Evolutionary conservation across 2,888 invertebrate genomes (phyloP), one percentile per base, ranked within the genome.

Genomic region (Sturmia bella): DNA sequence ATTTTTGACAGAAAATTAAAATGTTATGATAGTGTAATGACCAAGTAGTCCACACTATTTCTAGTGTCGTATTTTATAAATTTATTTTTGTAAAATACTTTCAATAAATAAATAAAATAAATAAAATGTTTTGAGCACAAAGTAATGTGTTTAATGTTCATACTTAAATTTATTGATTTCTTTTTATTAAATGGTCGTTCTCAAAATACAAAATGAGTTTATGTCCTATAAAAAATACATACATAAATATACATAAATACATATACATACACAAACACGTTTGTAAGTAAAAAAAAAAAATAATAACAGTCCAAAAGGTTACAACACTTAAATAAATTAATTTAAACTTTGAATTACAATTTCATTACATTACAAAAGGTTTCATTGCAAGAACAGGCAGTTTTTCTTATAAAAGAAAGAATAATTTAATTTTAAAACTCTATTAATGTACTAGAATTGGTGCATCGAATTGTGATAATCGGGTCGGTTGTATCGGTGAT

Each of bases 401-500:
- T 57, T 64, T 50, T 52, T 11, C 27, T 63, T 32, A 7, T 17
- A 24, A 0, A 24, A n/a, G 41, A 32, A 19, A 63, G 39, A 43
- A 32, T 48, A 52, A 7, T 54, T 21, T 41, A 37, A 70, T 63
- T 50, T 21, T 39, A 43, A 56, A 64, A 78, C 27, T 59, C 50
- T 21, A 13, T 57, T 19, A 45, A 21, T 39, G 19, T 66, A 89
- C 87, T 95, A 94, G 87, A 95, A 95, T 89, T 95, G 94, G 89
- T 94, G 94, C 92, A 94, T 93, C 57, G 94, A 93, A 84, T 94
- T 93, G 4, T 93, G 93, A 87, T 94, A 94, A 54, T 92, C 92
- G 5, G 92, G 91, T 80, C 92, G 86, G 80, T 87, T 86, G 84
- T 92, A 92, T 78, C 93, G 93, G 88, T 94, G 93, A 82, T 88